These are phyloP conservation scores for Tetranychus truncatus DNA, from an alignment of 2,888 invertebrate genomes.

Conservation along the genomic window DNA sequence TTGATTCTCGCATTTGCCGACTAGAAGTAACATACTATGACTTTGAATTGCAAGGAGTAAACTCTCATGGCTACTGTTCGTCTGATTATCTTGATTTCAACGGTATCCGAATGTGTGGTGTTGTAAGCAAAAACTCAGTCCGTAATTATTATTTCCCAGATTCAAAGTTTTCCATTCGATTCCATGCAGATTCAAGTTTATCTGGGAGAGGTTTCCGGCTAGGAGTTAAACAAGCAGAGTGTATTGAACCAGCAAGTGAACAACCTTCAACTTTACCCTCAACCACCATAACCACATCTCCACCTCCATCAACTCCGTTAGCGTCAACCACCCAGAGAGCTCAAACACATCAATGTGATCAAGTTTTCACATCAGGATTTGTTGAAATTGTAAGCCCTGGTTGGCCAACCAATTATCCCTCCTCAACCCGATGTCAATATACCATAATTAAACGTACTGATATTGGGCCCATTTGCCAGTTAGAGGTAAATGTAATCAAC, in stretches of 20 bases:
- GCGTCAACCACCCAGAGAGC: slow-evolving; percentile 2
- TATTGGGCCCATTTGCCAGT: slow-evolving; percentile 24
- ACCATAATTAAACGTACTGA: slow-evolving; percentile 21
- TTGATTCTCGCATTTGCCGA: slow-evolving; percentile 25
- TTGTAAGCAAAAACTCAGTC: slow-evolving; percentile 19
- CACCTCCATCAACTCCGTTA: background rate
- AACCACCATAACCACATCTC: background rate
- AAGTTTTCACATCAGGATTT: slow-evolving; percentile 13
- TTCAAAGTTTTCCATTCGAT: slow-evolving; percentile 21
- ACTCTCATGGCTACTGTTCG: slow-evolving; percentile 24
- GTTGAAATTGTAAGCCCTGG: slow-evolving; percentile 25
- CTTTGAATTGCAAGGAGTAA: slow-evolving; percentile 27
- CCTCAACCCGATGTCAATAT: slow-evolving; percentile 26
- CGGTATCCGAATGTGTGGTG: slow-evolving; percentile 23
- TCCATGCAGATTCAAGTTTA: slow-evolving; percentile 20
- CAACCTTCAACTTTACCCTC: background rate
- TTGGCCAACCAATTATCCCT: slow-evolving; percentile 25
- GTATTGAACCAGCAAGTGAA: slow-evolving; percentile 7
- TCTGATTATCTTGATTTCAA: slow-evolving; percentile 27
- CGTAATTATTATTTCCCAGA: slow-evolving; percentile 17
- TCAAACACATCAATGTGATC: slow-evolving; percentile 15
- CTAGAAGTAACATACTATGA: slow-evolving; percentile 27
- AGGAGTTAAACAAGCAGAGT: slow-evolving; percentile 24
- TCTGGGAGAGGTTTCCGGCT: slow-evolving; percentile 24
- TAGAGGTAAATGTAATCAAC: slow-evolving; percentile 26